Percentiles rank a stretch among this genome's conserved stretches.
Conservation (phyloP, 2,888 invertebrate genomes). For the Pteria penguin region DNA sequence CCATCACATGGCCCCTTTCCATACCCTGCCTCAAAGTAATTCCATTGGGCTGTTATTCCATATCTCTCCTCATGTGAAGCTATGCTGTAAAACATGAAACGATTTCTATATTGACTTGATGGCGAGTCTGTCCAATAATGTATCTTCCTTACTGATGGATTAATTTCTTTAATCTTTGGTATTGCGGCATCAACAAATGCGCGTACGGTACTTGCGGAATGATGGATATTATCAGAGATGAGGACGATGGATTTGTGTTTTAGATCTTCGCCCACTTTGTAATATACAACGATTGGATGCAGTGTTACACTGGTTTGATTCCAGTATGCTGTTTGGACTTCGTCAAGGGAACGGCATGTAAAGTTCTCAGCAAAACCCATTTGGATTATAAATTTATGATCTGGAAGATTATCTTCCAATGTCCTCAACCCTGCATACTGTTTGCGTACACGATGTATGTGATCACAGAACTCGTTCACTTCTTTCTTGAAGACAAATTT, state of each 20-base stretch:
- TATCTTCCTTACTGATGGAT: neutral
- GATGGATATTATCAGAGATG: constrained; percentile 49
- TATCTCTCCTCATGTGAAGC: constrained; percentile 4
- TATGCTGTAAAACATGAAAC: constrained; percentile 28
- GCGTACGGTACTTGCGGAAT: constrained; percentile 44
- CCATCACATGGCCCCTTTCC: constrained; percentile 41
- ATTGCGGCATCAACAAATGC: constrained; percentile 45
- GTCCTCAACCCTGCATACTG: constrained; percentile 37
- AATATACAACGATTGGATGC: constrained; percentile 46
- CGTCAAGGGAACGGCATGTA: constrained; percentile 40
- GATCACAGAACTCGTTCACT: constrained; percentile 29
- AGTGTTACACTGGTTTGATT: constrained; percentile 40
- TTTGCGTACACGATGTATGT: constrained; percentile 28
- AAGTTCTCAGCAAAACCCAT: constrained; percentile 58
- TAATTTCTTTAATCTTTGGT: constrained; percentile 29
- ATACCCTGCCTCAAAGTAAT: constrained; percentile 38
- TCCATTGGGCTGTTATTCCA: constrained; percentile 30
- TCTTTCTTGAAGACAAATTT: constrained; percentile 4
- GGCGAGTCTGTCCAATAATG: constrained; percentile 41
- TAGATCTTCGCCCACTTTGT: constrained; percentile 13
- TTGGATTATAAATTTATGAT: constrained; percentile 42
- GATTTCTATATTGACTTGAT: constrained; percentile 41
- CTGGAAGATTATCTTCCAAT: constrained; percentile 41
- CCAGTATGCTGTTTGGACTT: constrained; percentile 51
- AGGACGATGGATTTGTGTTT: constrained; percentile 44